Evolutionary conservation across 1,140 invertebrate genomes (phyloP).

Genomic region (Calosoma granatense): DNA sequence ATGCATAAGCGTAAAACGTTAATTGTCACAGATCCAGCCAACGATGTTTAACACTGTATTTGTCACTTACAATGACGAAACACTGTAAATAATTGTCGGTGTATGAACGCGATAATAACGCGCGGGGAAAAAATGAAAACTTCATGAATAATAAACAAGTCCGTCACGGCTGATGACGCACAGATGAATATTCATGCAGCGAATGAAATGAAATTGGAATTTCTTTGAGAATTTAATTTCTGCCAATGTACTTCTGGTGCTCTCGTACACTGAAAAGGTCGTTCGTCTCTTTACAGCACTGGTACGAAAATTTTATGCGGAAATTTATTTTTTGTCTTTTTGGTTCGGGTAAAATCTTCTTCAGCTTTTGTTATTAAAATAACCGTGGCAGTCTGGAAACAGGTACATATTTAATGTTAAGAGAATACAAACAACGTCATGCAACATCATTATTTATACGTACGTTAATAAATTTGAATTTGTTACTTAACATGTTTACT

Average conservation of each 20-base stretch:
- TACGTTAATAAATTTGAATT: too few relatives aligned
- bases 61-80: too few relatives aligned
- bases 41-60: background rate
- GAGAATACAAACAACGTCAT: too few relatives aligned
- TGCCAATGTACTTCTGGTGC: background rate
- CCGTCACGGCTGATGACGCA: background rate
- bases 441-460: too few relatives aligned
- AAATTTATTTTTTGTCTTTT: background rate
- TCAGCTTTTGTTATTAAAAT: background rate
- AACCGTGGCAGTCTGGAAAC: too few relatives aligned
- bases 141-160: background rate
- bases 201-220: background rate
- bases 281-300: background rate
- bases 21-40: background rate
- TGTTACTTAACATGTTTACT: too few relatives aligned
- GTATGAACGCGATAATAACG: too few relatives aligned
- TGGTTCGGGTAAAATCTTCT: background rate
- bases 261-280: background rate
- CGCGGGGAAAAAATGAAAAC: background rate
- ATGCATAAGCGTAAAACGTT: background rate
- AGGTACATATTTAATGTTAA: too few relatives aligned
- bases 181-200: background rate
- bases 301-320: background rate
- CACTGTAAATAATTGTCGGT: too few relatives aligned
- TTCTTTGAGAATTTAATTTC: background rate